These are phyloP conservation scores for Bostrychus sinensis DNA, from an alignment of 2,113 vertebrate genomes.

Conservation along the genomic window DNA sequence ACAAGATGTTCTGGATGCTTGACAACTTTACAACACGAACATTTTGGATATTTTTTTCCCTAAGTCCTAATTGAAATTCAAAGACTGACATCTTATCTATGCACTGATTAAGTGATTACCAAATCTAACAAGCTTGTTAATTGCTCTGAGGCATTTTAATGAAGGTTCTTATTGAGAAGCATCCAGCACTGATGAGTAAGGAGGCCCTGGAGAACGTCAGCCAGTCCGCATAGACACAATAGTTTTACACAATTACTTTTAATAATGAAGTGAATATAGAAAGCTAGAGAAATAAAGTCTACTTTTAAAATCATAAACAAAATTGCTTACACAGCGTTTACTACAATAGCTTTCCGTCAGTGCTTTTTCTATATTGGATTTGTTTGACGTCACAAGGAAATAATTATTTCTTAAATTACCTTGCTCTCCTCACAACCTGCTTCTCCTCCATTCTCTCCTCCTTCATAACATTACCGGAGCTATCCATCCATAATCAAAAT, in stretches of 20 bases:
- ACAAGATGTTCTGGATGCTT: slow-evolving; percentile 9
- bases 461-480: slow-evolving; percentile 22
- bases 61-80: slow-evolving; percentile 51
- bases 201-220: slow-evolving; percentile 33
- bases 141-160: slow-evolving; percentile 60
- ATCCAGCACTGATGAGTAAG: slow-evolving; percentile 34
- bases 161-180: slow-evolving; percentile 60
- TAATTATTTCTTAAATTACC: slow-evolving; percentile 9
- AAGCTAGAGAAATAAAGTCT: background rate
- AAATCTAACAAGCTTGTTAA: slow-evolving; percentile 58
- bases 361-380: slow-evolving; percentile 11
- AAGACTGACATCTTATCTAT: slow-evolving; percentile 26
- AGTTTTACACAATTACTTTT: slow-evolving; percentile 13
- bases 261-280: background rate
- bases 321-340: background rate
- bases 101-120: slow-evolving; percentile 54
- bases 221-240: background rate
- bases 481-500: slow-evolving; percentile 55
- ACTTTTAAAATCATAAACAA: background rate
- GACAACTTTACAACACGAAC: slow-evolving; percentile 29
- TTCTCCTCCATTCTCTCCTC: background rate
- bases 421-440: background rate
- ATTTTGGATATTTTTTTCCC: slow-evolving; percentile 49
- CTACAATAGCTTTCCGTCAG: background rate
- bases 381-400: slow-evolving; percentile 19